phyloP scores from a whole-genome alignment of 2,797 vertebrate genomes.

The Oceanodroma leucorhoa region DNA sequence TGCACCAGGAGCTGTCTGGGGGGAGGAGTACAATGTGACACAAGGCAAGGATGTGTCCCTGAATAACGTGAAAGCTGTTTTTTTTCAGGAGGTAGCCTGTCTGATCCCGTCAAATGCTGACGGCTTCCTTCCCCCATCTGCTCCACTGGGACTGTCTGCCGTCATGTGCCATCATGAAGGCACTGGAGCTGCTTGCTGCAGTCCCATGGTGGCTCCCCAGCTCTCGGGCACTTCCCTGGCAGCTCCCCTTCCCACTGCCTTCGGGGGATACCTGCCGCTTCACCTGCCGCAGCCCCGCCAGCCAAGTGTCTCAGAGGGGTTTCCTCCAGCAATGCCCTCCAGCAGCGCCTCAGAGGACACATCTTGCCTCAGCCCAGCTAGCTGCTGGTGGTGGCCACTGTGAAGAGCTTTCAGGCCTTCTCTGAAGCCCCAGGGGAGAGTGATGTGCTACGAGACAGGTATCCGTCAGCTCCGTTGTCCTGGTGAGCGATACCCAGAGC shows the following conservation, averaged over 20 bases:
- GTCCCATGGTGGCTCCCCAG: background rate
- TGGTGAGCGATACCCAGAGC: rapidly evolving
- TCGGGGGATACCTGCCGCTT: background rate
- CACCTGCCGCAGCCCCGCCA: rapidly evolving
- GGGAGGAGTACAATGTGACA: background rate
- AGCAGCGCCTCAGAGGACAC: background rate
- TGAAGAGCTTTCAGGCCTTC: background rate
- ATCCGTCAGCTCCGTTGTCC: background rate
- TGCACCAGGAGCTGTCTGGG: background rate
- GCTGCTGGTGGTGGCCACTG: background rate
- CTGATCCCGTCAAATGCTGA: background rate
- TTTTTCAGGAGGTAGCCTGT: background rate
- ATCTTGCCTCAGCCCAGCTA: background rate
- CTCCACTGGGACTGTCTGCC: background rate
- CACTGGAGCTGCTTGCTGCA: background rate
- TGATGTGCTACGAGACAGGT: background rate
- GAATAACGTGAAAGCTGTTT: background rate
- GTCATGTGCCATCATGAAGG: background rate
- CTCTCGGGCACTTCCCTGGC: rapidly evolving
- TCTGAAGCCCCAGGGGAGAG: background rate
- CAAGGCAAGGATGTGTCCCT: background rate
- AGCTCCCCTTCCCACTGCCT: background rate
- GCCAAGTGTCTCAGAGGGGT: rapidly evolving
- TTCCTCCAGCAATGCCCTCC: background rate
- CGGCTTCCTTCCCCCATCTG: background rate